Evolutionary conservation across 2,888 invertebrate species (phyloP), one percentile per base, ranked within the genome.

Genomic region (Drosophila recens): DNA sequence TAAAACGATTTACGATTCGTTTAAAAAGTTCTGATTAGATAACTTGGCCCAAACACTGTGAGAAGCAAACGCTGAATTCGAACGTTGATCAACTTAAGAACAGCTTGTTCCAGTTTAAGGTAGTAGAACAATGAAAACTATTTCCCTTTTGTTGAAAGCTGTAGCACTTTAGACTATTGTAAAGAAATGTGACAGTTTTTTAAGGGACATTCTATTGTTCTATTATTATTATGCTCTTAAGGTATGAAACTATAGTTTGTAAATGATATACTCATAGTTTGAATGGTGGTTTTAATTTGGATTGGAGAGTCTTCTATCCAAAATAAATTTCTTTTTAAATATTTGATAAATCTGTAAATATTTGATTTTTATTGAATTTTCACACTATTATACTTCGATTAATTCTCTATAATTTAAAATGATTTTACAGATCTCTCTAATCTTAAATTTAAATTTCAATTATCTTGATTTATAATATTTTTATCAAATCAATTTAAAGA

Each of bases 1-100:
- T 61, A 53, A 63, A 73, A 67, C 73, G 76, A 77, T 77, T 76
- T 77, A 77, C 69, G 78, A 76, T 77, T 66, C 76, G 77, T 42
- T 76, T 72, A 59, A 76, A 67, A 76, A 75, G 64, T 75, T 75
- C 42, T 69, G 65, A 69, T 74, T 62, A 68, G 74, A 74, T 73
- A 64, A 73, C 69, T 76, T 58, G 49, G 15, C 49, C n/a, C 20
- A 20, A 56, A 52, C 30, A 49, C 45, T 9, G 46, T 3, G 15
- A 27, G 17, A 17, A 11, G 6, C 46, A 48, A 27, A 38, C 27
- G 15, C 30, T 58, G 58, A 23, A 48, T 58, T 48, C 45, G 17
- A 58, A 27, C 38, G 46, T 58, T 58, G 58, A 48, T 48, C 11
- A 58, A 53, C 38, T 53, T 40, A 23, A 58, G 23, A 58, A 58